Evolutionary conservation across 2,113 vertebrate species (phyloP).

Genomic region (Rostratula benghalensis): DNA sequence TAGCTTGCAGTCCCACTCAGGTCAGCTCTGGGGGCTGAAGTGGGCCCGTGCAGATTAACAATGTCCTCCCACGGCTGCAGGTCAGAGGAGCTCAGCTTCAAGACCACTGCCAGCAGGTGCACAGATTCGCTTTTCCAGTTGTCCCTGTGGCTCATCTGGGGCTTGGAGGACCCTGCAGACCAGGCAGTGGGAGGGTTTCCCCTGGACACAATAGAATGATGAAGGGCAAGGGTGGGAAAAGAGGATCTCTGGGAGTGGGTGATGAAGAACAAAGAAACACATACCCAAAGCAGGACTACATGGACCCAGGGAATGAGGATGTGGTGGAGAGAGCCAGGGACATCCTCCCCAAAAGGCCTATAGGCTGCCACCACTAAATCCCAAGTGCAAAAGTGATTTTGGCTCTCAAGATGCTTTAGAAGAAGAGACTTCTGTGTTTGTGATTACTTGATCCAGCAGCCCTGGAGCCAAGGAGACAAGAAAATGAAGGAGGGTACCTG

Average conservation of each 20-base stretch:
- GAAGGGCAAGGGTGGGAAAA: background rate
- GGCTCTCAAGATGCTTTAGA: background rate
- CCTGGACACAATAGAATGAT: background rate
- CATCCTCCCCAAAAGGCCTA: background rate
- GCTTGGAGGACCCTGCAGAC: background rate
- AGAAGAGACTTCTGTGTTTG: background rate
- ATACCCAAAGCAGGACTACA: background rate
- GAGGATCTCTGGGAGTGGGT: background rate
- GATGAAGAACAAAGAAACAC: background rate
- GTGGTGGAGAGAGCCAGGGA: background rate
- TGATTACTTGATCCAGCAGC: background rate
- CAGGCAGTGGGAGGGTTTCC: background rate
- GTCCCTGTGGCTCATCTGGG: constrained; percentile 10
- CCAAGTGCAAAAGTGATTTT: background rate
- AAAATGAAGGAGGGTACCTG: background rate
- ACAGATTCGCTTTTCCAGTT: constrained; percentile 80
- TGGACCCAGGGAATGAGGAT: background rate
- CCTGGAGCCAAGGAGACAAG: background rate
- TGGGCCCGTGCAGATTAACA: background rate
- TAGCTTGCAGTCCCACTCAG: background rate
- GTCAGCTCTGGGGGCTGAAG: background rate
- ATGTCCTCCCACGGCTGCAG: background rate
- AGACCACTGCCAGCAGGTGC: constrained; percentile 85
- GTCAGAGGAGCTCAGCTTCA: constrained; percentile 80
- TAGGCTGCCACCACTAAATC: background rate